Evolutionary conservation across 2,113 vertebrate species (phyloP).

Genomic region (Phyllopteryx taeniolatus): DNA sequence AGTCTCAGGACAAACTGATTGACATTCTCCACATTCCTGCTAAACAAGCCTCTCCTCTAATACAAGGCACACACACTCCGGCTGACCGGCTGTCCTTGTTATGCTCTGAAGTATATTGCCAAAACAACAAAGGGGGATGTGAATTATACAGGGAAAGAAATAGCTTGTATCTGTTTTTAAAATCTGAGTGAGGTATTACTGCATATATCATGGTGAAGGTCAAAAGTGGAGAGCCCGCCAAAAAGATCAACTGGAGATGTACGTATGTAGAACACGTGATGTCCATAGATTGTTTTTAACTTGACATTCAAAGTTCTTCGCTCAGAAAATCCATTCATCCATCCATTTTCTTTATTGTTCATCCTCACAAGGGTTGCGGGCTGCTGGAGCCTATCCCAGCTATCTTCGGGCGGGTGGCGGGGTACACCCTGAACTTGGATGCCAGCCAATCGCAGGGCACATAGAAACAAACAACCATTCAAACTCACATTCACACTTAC

Average conservation of each 20-base stretch:
- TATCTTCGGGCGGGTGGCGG: too few relatives aligned
- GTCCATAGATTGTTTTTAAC: background rate
- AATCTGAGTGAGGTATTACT: background rate
- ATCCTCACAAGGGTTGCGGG: too few relatives aligned
- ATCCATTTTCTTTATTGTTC: too few relatives aligned
- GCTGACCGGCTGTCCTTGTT: slow-evolving; percentile 25
- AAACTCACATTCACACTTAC: too few relatives aligned
- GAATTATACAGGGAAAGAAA: background rate
- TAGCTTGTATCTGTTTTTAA: slow-evolving; percentile 5
- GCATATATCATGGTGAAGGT: background rate
- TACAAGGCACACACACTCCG: slow-evolving; percentile 21
- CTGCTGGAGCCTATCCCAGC: too few relatives aligned
- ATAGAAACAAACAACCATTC: too few relatives aligned
- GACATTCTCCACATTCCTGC: slow-evolving; percentile 53
- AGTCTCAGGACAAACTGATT: slow-evolving; percentile 50
- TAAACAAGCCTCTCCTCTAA: slow-evolving; percentile 49
- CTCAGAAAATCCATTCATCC: background rate
- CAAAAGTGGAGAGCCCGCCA: background rate
- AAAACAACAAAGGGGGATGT: slow-evolving; percentile 10
- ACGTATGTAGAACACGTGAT: background rate
- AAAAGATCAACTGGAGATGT: background rate
- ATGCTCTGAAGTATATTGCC: slow-evolving; percentile 24
- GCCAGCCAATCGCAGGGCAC: too few relatives aligned
- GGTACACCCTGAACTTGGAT: too few relatives aligned
- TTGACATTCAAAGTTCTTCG: background rate